Percentiles rank a stretch among this genome's conserved stretches.
These are phyloP conservation scores for Leptonema lineaticorne DNA, from an alignment of 1,140 invertebrate species.

Conservation along the genomic window DNA sequence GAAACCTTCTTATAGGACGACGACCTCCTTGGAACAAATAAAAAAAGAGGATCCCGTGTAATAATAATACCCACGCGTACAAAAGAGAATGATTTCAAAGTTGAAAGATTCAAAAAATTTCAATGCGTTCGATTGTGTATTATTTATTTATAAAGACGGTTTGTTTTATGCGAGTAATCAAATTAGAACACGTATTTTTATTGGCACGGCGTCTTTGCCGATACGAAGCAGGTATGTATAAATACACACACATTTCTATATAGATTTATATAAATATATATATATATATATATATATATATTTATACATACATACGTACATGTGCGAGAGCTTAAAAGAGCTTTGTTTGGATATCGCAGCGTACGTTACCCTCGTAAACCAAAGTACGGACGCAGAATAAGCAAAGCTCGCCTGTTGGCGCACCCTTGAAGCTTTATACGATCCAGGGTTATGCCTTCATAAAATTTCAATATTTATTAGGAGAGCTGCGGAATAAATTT, in stretches of 20 bases:
- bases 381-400: constrained; percentile 31
- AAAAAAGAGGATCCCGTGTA: too few relatives aligned
- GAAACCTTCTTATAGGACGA: constrained; percentile 8
- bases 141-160: constrained; percentile 12
- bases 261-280: too few relatives aligned
- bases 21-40: constrained; percentile 8
- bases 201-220: constrained; percentile 13
- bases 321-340: constrained; percentile 7
- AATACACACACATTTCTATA: background rate
- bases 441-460: constrained; percentile 29
- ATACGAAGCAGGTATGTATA: background rate
- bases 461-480: constrained; percentile 34
- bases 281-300: background rate
- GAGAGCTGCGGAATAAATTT: constrained; percentile 22
- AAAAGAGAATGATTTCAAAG: background rate
- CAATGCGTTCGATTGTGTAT: background rate
- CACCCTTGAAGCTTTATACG: constrained; percentile 30
- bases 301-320: background rate
- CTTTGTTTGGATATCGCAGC: constrained; percentile 39
- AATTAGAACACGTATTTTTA: constrained; percentile 20
- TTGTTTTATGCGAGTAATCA: constrained; percentile 14
- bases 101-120: background rate
- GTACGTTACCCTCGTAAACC: constrained; percentile 37
- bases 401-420: constrained; percentile 25
- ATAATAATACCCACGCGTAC: too few relatives aligned